These are phyloP conservation scores for Harpagifer antarcticus DNA, from an alignment of 2,797 vertebrate species.

Conservation along the genomic window DNA sequence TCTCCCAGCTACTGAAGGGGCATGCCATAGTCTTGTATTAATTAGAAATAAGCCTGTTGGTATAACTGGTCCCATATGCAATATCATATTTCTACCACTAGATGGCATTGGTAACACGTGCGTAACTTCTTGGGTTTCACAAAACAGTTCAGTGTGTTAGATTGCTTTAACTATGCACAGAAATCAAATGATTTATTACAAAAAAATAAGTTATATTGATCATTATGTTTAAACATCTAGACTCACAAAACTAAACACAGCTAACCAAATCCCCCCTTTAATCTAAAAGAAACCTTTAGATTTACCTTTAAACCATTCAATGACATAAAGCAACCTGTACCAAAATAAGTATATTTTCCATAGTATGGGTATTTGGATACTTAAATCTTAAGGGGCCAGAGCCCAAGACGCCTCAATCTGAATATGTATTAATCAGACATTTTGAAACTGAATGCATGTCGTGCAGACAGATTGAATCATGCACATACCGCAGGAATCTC, in stretches of 20 bases:
- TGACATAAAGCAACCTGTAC: not conserved
- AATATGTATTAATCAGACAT: constrained; percentile 6
- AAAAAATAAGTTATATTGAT: not conserved
- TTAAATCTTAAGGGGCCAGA: constrained; percentile 23
- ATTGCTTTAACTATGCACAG: no score
- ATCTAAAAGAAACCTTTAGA: constrained; percentile 2
- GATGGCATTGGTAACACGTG: constrained; percentile 56
- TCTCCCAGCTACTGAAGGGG: not conserved
- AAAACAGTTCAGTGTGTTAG: not conserved
- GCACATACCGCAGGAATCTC: constrained; percentile 93
- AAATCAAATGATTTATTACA: not conserved
- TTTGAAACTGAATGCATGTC: not conserved
- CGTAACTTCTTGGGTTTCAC: not conserved
- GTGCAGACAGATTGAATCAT: not conserved
- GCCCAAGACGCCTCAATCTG: constrained; percentile 48
- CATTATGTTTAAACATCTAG: not conserved
- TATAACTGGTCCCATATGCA: constrained; percentile 15
- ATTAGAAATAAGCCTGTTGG: not conserved
- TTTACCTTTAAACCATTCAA: constrained; percentile 3
- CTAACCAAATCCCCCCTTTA: not conserved
- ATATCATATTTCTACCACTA: constrained; percentile 58
- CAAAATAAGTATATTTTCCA: constrained; percentile 35
- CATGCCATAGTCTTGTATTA: not conserved
- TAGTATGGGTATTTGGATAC: constrained; percentile 30
- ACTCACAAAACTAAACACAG: not conserved